Percentiles rank a stretch among this genome's conserved stretches.
Conservation (phyloP, 2,888 invertebrate genomes). For the Eupithecia pulchellata region DNA sequence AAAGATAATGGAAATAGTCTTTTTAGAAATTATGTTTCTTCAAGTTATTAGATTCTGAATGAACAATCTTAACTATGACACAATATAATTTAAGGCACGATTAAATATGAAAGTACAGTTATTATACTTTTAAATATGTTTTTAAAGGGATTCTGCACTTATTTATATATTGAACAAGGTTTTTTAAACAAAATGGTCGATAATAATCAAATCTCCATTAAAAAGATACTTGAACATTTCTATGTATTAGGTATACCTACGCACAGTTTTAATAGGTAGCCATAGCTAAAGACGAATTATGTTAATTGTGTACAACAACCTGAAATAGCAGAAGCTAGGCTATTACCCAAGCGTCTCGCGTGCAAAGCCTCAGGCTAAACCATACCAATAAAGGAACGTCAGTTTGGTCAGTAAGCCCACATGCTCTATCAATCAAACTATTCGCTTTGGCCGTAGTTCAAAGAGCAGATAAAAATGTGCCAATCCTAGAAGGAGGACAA, state of each 20-base stretch:
- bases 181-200: background rate
- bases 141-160: background rate
- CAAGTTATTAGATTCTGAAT: background rate
- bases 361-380: background rate
- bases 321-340: background rate
- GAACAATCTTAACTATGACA: background rate
- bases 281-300: background rate
- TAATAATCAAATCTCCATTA: background rate
- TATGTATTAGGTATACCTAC: no score
- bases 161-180: background rate
- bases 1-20: background rate
- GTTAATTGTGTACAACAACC: background rate
- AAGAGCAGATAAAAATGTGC: slow-evolving; percentile 80
- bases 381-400: slow-evolving; percentile 15
- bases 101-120: background rate
- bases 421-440: slow-evolving; percentile 60
- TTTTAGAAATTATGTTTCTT: background rate
- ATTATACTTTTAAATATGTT: background rate
- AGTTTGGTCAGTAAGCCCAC: slow-evolving; percentile 35
- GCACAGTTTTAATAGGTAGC: background rate
- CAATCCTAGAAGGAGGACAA: slow-evolving; percentile 79
- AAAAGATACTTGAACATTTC: background rate
- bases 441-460: slow-evolving; percentile 66
- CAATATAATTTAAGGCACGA: background rate
- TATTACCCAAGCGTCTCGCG: background rate